Percentiles rank a stretch among this genome's conserved stretches.
Evolutionary conservation across 2,797 vertebrate genomes (phyloP).

Genomic region (Pseudopleuronectes americanus): DNA sequence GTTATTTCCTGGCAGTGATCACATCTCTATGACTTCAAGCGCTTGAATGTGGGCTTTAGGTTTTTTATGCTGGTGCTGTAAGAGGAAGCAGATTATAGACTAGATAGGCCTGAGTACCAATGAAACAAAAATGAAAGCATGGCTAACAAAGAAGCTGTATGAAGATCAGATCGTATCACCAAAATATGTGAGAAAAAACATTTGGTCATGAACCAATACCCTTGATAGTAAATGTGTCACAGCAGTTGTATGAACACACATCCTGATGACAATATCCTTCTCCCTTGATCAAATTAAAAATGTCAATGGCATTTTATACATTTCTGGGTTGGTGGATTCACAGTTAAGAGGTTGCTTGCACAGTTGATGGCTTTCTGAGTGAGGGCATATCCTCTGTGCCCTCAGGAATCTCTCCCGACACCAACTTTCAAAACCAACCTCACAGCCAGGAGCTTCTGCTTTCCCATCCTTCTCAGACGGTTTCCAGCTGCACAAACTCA

Average conservation of each 20-base stretch:
- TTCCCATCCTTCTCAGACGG: conserved; percentile 46
- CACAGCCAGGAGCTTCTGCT: conserved; percentile 54
- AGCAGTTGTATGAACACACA: background rate
- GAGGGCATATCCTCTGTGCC: conserved; percentile 15
- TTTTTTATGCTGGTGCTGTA: background rate
- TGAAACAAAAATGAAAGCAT: background rate
- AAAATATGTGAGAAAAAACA: background rate
- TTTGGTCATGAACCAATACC: too few species aligned
- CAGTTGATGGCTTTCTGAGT: background rate
- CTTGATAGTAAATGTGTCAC: too few species aligned
- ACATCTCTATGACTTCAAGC: background rate
- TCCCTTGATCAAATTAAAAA: background rate
- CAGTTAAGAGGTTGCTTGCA: background rate
- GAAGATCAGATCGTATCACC: background rate
- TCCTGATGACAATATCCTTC: background rate
- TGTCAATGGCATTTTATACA: background rate
- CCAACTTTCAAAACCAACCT: conserved; percentile 29
- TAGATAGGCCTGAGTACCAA: background rate
- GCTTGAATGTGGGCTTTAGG: too few species aligned
- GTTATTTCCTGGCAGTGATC: conserved; percentile 8
- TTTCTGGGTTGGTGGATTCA: background rate
- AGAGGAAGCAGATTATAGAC: conserved; percentile 19
- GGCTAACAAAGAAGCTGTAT: too few species aligned
- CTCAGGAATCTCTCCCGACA: conserved; percentile 26
- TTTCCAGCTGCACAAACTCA: conserved; percentile 62